These are phyloP conservation scores for Liopterus haemorrhoidalis DNA, from an alignment of 2,888 invertebrate species.

Conservation along the genomic window DNA sequence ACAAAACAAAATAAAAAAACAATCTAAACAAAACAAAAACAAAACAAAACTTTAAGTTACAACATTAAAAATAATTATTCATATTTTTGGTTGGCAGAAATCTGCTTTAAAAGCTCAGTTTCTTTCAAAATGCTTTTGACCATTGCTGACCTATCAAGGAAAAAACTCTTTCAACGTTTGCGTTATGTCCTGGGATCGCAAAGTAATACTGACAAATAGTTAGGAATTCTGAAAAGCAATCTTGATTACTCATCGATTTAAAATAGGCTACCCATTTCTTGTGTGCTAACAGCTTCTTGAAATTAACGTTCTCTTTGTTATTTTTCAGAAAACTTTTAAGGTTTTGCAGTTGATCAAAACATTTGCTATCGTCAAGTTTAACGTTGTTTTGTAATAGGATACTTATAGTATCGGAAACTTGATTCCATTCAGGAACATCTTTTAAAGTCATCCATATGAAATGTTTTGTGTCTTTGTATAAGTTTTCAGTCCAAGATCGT, in stretches of 20 bases:
- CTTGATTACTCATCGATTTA: slow-evolving; percentile 16
- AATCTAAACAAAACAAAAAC: too few species aligned
- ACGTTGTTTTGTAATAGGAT: slow-evolving; percentile 22
- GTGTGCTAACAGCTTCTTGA: slow-evolving; percentile 21
- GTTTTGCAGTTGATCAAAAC: slow-evolving; percentile 23
- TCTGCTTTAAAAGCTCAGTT: slow-evolving; percentile 18
- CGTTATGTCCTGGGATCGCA: slow-evolving; percentile 17
- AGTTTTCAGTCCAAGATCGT: slow-evolving; percentile 22
- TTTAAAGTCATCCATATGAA: slow-evolving; percentile 23
- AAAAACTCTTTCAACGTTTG: slow-evolving; percentile 17
- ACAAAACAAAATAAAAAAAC: too few species aligned
- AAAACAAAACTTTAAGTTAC: too few species aligned
- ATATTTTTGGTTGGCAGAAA: slow-evolving; percentile 18
- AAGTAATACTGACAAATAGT: too few species aligned
- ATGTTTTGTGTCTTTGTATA: slow-evolving; percentile 21
- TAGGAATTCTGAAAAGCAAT: slow-evolving; percentile 14
- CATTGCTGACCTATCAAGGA: slow-evolving; percentile 16
- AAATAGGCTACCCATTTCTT: slow-evolving; percentile 20
- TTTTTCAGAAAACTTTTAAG: slow-evolving; percentile 18
- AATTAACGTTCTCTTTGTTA: slow-evolving; percentile 16
- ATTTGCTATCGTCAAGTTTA: slow-evolving; percentile 24
- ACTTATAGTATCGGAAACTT: slow-evolving; percentile 22
- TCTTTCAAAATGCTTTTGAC: slow-evolving; percentile 18
- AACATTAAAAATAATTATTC: too few species aligned
- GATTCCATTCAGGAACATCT: slow-evolving; percentile 22